These are phyloP conservation scores for Agonopterix alstromeriana DNA, from an alignment of 2,888 invertebrate genomes.

Conservation along the genomic window DNA sequence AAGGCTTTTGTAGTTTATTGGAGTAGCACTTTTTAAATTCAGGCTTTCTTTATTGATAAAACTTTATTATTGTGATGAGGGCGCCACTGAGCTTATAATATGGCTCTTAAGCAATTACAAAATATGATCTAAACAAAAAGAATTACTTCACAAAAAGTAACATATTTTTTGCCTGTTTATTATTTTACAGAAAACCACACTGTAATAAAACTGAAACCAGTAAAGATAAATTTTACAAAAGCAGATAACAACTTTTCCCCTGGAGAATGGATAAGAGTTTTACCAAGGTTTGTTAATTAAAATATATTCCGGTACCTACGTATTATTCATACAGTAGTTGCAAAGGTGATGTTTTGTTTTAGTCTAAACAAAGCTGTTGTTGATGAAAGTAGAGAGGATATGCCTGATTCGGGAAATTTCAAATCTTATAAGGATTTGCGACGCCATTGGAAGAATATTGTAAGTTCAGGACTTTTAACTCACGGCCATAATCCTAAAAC, in stretches of 20 bases:
- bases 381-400: constrained; percentile 34
- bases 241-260: constrained; percentile 32
- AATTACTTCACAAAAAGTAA: too few relatives aligned
- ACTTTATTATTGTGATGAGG: too few relatives aligned
- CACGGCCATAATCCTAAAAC: too few relatives aligned
- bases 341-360: constrained; percentile 10
- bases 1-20: too few relatives aligned
- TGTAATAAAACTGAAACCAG: constrained; percentile 37
- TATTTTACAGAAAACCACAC: constrained; percentile 33
- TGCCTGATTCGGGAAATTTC: constrained; percentile 45
- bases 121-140: too few relatives aligned
- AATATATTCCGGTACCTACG: neutral
- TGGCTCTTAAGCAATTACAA: too few relatives aligned
- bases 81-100: too few relatives aligned
- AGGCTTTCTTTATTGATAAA: too few relatives aligned
- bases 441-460: constrained; percentile 74
- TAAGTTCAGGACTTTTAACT: constrained; percentile 25
- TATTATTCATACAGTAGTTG: neutral
- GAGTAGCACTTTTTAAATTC: too few relatives aligned
- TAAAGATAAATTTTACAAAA: constrained; percentile 48
- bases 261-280: constrained; percentile 53
- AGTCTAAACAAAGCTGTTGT: constrained; percentile 58
- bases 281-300: constrained; percentile 47
- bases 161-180: too few relatives aligned
- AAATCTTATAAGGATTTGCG: constrained; percentile 63